Percentiles rank a stretch among this genome's conserved stretches.
Conservation (phyloP, 2,888 invertebrate genomes). For the Leptothorax acervorum region DNA sequence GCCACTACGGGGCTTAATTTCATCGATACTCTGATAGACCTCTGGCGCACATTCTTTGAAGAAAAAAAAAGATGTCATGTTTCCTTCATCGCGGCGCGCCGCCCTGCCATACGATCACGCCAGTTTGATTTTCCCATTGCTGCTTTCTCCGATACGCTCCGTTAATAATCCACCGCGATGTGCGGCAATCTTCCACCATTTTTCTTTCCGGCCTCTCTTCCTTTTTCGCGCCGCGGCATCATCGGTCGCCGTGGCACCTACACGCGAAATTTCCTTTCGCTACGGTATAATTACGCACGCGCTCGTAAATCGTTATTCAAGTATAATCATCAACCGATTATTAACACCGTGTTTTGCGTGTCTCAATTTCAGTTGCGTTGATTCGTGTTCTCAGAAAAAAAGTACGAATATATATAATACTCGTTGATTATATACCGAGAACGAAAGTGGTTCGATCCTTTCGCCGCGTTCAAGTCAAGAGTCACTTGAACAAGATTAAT, state of each 20-base stretch:
- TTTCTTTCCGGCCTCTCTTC: slow-evolving; percentile 68
- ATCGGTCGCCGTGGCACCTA: slow-evolving; percentile 63
- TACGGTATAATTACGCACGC: slow-evolving; percentile 50
- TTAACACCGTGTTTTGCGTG: slow-evolving; percentile 18
- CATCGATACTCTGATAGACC: neutral
- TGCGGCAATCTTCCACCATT: slow-evolving; percentile 72
- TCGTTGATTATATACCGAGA: neutral
- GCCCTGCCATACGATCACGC: slow-evolving; percentile 45
- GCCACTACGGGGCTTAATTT: neutral
- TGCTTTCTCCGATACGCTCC: slow-evolving; percentile 84
- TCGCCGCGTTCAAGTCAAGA: slow-evolving; percentile 7
- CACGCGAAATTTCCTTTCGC: slow-evolving; percentile 78
- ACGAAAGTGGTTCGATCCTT: slow-evolving; percentile 34
- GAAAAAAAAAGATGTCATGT: neutral
- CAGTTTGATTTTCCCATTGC: slow-evolving; percentile 76
- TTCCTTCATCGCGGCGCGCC: slow-evolving; percentile 10
- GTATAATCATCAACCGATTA: neutral
- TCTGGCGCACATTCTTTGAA: neutral
- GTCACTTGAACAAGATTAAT: slow-evolving; percentile 24
- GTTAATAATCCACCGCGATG: slow-evolving; percentile 81
- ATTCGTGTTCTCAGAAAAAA: slow-evolving; percentile 9
- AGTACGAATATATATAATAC: neutral
- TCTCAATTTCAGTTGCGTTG: slow-evolving; percentile 36
- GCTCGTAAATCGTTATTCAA: slow-evolving; percentile 9
- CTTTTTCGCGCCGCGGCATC: slow-evolving; percentile 68